Conservation (phyloP, 2,888 invertebrate genomes). For the Orchesellides sinensis region DNA sequence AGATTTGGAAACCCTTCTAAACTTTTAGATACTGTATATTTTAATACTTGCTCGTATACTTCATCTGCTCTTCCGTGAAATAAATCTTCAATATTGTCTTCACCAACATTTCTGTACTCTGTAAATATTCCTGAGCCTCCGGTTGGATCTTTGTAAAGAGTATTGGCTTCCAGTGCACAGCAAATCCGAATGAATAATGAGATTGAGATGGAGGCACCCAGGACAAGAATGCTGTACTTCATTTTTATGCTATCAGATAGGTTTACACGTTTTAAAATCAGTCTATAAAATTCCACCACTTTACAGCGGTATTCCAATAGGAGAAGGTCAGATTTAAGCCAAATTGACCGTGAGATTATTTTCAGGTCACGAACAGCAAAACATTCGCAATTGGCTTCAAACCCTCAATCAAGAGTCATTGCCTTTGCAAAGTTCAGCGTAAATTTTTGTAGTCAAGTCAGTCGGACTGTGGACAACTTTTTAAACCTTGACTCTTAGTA, state of each 20-base stretch:
- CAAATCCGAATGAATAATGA: conserved; percentile 69
- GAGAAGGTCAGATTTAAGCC: conserved; percentile 33
- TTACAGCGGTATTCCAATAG: background rate
- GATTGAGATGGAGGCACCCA: conserved; percentile 71
- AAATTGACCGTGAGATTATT: conserved; percentile 29
- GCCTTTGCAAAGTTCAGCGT: background rate
- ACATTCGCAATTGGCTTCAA: background rate
- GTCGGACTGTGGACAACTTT: background rate
- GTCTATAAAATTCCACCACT: background rate
- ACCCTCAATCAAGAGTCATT: conserved; percentile 15
- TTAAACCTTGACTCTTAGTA: conserved; percentile 47
- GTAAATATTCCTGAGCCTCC: background rate
- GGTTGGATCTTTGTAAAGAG: background rate
- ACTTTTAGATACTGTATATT: background rate
- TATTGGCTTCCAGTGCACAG: conserved; percentile 44
- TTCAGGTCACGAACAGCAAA: background rate
- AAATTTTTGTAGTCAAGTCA: background rate
- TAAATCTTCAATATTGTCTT: background rate
- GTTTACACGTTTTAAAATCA: no score
- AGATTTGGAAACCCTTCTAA: background rate
- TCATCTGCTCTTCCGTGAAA: conserved; percentile 33
- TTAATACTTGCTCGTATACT: conserved; percentile 21
- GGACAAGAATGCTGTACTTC: conserved; percentile 71
- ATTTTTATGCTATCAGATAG: no score
- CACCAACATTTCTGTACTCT: background rate